These are phyloP conservation scores for Apantesis nais DNA, from an alignment of 2,888 invertebrate species.

Conservation along the genomic window DNA sequence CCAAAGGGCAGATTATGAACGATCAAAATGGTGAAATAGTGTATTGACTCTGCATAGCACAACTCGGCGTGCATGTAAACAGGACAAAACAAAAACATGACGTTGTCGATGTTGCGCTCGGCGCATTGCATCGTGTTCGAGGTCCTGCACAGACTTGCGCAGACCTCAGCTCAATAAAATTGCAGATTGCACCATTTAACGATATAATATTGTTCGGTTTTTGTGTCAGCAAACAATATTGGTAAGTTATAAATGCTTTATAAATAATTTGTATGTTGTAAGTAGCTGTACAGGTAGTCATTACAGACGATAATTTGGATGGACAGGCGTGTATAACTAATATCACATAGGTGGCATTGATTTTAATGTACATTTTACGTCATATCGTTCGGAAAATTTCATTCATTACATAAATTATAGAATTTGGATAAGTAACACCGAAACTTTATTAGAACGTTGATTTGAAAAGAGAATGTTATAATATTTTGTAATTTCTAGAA, in stretches of 20 bases:
- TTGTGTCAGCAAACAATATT: not conserved
- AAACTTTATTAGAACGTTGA: not conserved
- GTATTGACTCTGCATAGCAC: constrained; percentile 21
- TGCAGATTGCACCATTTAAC: constrained; percentile 42
- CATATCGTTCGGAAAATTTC: too few species aligned
- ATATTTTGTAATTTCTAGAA: too few species aligned
- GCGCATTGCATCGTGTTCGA: constrained; percentile 11
- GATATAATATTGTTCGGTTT: constrained; percentile 34
- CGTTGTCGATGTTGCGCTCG: constrained; percentile 20
- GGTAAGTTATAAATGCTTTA: not conserved
- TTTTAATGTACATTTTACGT: constrained; percentile 28
- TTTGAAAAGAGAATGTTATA: not conserved
- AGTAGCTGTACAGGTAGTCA: not conserved
- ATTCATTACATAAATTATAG: constrained; percentile 7
- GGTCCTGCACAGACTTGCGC: constrained; percentile 11
- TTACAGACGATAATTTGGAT: constrained; percentile 12
- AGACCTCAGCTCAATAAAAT: constrained; percentile 37
- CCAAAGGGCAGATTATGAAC: constrained; percentile 51
- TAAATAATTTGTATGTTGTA: not conserved
- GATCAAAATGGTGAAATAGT: constrained; percentile 25
- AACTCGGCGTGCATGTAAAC: constrained; percentile 39
- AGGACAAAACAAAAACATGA: constrained; percentile 45
- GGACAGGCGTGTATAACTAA: constrained; percentile 10
- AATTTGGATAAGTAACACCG: not conserved
- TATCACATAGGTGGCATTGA: constrained; percentile 18